Conservation (phyloP, 30 jellyfish, hydroid and myxozoan species). For the Pelagia noctiluca region DNA sequence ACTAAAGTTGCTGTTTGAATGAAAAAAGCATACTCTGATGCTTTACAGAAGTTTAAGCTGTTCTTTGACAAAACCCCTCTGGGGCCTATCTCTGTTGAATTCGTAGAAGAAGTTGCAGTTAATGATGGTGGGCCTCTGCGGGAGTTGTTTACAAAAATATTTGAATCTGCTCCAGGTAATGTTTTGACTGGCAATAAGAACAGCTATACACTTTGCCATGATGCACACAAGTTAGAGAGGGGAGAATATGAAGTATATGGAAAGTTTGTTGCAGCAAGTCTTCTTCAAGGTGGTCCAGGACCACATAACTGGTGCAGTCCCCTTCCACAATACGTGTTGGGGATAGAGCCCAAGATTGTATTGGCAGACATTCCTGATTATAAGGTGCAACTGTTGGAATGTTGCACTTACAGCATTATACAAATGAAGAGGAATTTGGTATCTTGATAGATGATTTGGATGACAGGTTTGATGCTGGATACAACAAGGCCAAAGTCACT, state of each 20-base stretch:
- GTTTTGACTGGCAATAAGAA: conserved; percentile 1
- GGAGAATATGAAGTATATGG: conserved; percentile 33
- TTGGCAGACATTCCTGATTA: conserved; percentile 20
- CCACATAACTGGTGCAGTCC: conserved; percentile 43
- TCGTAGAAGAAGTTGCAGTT: conserved; percentile 15
- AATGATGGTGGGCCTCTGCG: conserved; percentile 56
- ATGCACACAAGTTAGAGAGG: conserved; percentile 28
- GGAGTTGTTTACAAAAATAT: conserved; percentile 30
- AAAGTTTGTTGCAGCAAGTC: conserved; percentile 7
- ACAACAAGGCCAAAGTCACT: conserved; percentile 3
- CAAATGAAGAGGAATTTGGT: conserved; percentile 21
- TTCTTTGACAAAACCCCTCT: background rate
- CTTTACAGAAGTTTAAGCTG: conserved; percentile 10
- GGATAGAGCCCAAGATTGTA: background rate
- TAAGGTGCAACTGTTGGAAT: conserved; percentile 35
- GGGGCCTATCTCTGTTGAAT: conserved; percentile 18
- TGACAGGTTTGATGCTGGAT: conserved; percentile 41
- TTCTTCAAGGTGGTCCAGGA: conserved; percentile 18
- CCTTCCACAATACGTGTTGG: conserved; percentile 23
- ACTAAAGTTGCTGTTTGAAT: conserved; percentile 21
- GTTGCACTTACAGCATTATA: background rate
- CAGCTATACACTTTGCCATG: conserved; percentile 14
- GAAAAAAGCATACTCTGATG: conserved; percentile 2
- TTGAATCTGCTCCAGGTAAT: conserved; percentile 4
- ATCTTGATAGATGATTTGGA: background rate